These are phyloP conservation scores for Pedetes capensis DNA, from an alignment of 2,113 vertebrate species.

Conservation along the genomic window DNA sequence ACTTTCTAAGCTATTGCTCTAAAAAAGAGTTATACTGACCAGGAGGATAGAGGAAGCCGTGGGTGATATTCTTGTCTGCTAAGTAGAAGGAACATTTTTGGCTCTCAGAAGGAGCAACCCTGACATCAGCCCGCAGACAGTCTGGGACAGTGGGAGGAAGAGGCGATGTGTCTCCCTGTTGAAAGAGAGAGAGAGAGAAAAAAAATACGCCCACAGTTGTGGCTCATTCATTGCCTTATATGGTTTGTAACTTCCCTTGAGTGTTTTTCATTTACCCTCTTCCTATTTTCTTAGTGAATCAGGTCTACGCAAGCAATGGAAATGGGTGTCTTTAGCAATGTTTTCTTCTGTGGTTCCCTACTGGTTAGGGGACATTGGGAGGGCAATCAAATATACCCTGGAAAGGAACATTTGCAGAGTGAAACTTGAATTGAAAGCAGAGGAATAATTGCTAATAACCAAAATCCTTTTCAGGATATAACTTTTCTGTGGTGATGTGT, in stretches of 20 bases:
- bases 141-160: constrained; percentile 82
- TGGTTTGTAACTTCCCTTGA: constrained; percentile 80
- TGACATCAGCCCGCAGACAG: constrained; percentile 93
- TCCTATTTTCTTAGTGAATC: constrained; percentile 84
- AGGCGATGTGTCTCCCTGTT: constrained; percentile 81
- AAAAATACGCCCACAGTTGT: constrained; percentile 80
- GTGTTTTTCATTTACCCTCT: constrained; percentile 78
- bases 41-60: constrained; percentile 91
- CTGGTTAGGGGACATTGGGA: constrained; percentile 53
- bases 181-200: constrained; percentile 66
- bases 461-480: background rate
- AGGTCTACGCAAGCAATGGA: constrained; percentile 70
- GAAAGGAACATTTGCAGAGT: constrained; percentile 52
- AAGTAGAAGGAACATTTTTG: constrained; percentile 89
- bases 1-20: constrained; percentile 82
- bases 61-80: constrained; percentile 79
- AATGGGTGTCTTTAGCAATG: constrained; percentile 60
- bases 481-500: background rate
- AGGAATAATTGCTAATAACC: background rate
- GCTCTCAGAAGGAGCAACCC: constrained; percentile 85
- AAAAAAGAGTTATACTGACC: constrained; percentile 88
- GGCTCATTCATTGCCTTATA: constrained; percentile 76
- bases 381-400: constrained; percentile 57
- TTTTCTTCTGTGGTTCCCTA: constrained; percentile 73
- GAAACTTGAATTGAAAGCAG: background rate